These are phyloP conservation scores for Meteorus colon DNA, from an alignment of 2,888 invertebrate species.

Conservation along the genomic window DNA sequence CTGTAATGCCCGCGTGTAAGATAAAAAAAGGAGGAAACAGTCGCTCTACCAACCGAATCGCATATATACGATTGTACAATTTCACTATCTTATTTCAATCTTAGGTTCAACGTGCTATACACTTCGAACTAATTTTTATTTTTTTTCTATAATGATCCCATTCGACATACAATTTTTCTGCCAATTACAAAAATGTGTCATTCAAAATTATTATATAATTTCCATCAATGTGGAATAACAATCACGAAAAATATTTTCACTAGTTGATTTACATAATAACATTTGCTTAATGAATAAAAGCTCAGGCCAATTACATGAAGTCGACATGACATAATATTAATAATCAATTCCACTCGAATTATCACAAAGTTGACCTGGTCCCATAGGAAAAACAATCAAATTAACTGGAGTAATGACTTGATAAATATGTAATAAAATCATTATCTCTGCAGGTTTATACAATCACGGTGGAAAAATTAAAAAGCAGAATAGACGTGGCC, in stretches of 20 bases:
- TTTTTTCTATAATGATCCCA: neutral
- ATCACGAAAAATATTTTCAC: slow-evolving; percentile 4
- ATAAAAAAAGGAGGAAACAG: slow-evolving; percentile 1
- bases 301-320: neutral
- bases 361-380: neutral
- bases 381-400: neutral
- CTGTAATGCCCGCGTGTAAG: slow-evolving; percentile 15
- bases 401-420: neutral
- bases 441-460: neutral
- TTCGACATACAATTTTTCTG: neutral
- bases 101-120: neutral
- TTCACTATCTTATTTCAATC: neutral
- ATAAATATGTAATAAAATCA: slow-evolving; percentile 14
- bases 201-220: neutral
- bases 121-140: neutral
- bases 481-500: neutral
- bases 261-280: slow-evolving; percentile 7
- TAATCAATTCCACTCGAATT: slow-evolving; percentile 8
- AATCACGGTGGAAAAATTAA: neutral
- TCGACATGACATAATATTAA: neutral
- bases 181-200: neutral
- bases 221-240: neutral
- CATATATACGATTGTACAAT: slow-evolving; percentile 4
- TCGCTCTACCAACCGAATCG: slow-evolving; percentile 12
- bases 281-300: neutral